Base-by-base conservation (phyloP, 2,797 vertebrate species). In the Lerista edwardsae region DNA sequence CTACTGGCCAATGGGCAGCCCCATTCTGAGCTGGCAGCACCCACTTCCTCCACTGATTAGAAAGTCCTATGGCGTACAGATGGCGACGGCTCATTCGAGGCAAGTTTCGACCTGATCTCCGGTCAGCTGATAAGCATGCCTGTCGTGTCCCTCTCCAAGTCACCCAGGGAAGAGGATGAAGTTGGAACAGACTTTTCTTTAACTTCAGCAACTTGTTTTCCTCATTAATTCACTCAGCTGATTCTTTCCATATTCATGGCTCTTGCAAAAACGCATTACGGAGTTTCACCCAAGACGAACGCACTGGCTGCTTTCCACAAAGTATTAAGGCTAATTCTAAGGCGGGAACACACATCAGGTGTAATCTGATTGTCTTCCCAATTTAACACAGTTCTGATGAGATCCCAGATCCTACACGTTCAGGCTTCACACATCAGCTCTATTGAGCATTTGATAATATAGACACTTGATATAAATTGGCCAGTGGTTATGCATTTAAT, bases 161-260 rank as follows among this genome's bases (percentile, higher is more conserved):
- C 29, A 57, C 51, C 51, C 74, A 25, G 74, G n/a, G 31, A 34
- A 59, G 55, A 34, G 21, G 25, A 75, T 31, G 55, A 25, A 55
- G 15, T 29, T 44, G 39, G 11, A 29, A 71, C 36, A 39, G 27
- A 29, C 64, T n/a, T 29, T 65, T n/a, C 29, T 44, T 47, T 47
- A n/a, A 51, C 82, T 86, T 57, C 77, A 83, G 86, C 67, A 79
- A 55, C 78, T 91, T 88, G 62, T 91, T 87, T 93, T 91, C 61
- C 10, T 92, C 92, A 90, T 93, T 91, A 87, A 93, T 93, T 94
- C 91, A 79, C 79, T 84, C 79, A 84, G 68, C 68, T 91, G 59
- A 61, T 81, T 59, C 86, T 94, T 84, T 91, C 82, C 92, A 88
- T 92, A 92, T 91, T 89, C 72, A 76, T 80, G 89, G 88, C 76